Conservation (phyloP, 2,888 invertebrate genomes). For the Leucoma salicis region DNA sequence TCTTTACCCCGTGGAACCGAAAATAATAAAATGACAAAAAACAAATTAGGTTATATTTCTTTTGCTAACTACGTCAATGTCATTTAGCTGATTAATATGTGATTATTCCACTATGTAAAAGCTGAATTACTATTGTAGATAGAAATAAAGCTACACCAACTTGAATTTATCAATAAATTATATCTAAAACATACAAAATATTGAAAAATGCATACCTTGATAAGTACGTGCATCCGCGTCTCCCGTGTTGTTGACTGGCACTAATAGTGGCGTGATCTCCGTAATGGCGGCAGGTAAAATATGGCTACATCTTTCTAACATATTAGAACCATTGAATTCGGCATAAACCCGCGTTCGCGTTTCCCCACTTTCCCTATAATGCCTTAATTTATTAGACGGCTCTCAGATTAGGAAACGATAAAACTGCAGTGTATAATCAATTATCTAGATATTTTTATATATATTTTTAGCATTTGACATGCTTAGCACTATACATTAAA, state of each 20-base stretch:
- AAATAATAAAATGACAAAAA: too few species aligned
- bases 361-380: not conserved
- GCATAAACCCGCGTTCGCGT: not conserved
- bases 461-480: too few species aligned
- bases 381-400: too few species aligned
- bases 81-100: not conserved
- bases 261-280: slow-evolving; percentile 9
- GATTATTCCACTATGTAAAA: not conserved
- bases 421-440: too few species aligned
- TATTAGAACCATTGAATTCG: not conserved
- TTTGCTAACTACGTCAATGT: too few species aligned
- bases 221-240: slow-evolving; percentile 1
- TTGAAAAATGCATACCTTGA: not conserved
- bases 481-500: too few species aligned
- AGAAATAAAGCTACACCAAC: not conserved
- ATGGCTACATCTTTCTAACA: not conserved
- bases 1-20: too few species aligned
- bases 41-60: too few species aligned
- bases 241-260: slow-evolving; percentile 6
- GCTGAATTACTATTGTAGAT: not conserved
- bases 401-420: too few species aligned
- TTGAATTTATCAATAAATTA: not conserved
- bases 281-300: not conserved
- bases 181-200: not conserved
- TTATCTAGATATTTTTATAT: too few species aligned